Evolutionary conservation across 2,113 vertebrate species (phyloP).

Genomic region (Rhinolophus sinicus): DNA sequence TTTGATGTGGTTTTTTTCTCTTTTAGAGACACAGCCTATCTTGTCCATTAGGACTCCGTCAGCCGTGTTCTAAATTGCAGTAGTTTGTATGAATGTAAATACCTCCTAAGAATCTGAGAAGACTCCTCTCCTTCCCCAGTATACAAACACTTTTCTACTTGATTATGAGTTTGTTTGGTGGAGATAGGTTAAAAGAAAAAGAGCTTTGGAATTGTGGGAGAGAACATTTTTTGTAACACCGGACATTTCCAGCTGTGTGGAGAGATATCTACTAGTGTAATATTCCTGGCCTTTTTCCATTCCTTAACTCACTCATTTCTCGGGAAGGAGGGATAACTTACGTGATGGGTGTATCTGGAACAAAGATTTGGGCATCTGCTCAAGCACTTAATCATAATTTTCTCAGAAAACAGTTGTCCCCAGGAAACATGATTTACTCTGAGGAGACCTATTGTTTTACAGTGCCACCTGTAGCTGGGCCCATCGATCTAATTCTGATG

Average conservation of each 20-base stretch:
- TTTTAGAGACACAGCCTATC: not conserved
- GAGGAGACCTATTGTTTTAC: not conserved
- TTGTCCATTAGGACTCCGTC: fast-evolving
- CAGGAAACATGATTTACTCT: not conserved
- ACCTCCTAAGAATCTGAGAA: not conserved
- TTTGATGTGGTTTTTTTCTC: not conserved
- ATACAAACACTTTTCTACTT: not conserved
- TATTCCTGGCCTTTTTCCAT: not conserved
- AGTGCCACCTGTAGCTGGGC: not conserved
- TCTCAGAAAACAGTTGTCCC: not conserved
- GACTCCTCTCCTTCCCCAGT: not conserved
- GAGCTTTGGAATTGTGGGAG: not conserved
- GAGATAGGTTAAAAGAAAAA: not conserved
- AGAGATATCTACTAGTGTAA: not conserved
- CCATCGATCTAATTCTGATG: not conserved
- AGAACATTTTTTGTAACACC: not conserved
- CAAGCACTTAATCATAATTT: not conserved
- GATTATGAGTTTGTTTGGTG: not conserved
- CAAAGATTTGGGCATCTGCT: not conserved
- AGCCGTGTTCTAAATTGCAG: not conserved
- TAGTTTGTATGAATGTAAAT: not conserved
- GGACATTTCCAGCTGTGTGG: fast-evolving
- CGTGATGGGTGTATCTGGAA: not conserved
- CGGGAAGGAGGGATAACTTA: not conserved
- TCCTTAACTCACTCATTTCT: not conserved